phyloP scores from a whole-genome alignment of 2,888 invertebrate species.

The Poecilobothrus nobilitatus region DNA sequence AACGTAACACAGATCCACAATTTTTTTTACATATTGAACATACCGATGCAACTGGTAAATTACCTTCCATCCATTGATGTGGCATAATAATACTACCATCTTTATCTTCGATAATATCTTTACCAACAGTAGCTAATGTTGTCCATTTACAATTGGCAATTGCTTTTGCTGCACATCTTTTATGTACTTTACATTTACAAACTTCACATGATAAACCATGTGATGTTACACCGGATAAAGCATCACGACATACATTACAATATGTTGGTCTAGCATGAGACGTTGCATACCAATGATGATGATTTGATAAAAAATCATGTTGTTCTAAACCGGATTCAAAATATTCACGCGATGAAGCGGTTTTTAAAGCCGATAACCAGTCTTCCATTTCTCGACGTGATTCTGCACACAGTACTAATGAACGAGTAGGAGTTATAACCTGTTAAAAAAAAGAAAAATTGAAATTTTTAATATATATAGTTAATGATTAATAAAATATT shows the following conservation, averaged over 20 bases:
- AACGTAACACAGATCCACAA: slow-evolving; percentile 87
- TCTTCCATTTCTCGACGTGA: slow-evolving; percentile 83
- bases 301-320: slow-evolving; percentile 58
- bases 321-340: slow-evolving; percentile 52
- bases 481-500: too few relatives aligned
- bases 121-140: slow-evolving; percentile 88
- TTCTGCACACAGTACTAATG: slow-evolving; percentile 70
- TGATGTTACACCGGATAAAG: slow-evolving; percentile 85
- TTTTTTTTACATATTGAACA: slow-evolving; percentile 91
- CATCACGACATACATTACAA: slow-evolving; percentile 94
- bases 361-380: slow-evolving; percentile 76
- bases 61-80: slow-evolving; percentile 98
- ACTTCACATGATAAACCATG: slow-evolving; percentile 95
- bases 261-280: slow-evolving; percentile 92
- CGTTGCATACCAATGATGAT: slow-evolving; percentile 80
- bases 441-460: slow-evolving; percentile 32
- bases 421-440: slow-evolving; percentile 70
- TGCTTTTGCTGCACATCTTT: slow-evolving; percentile 86
- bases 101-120: slow-evolving; percentile 84
- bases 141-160: slow-evolving; percentile 97
- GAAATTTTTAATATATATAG: background rate
- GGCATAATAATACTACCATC: slow-evolving; percentile 91
- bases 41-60: slow-evolving; percentile 87
- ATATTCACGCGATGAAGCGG: slow-evolving; percentile 49
- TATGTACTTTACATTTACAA: slow-evolving; percentile 96